phyloP scores from a whole-genome alignment of 1,140 invertebrate genomes.

The Ganaspis sp. region DNA sequence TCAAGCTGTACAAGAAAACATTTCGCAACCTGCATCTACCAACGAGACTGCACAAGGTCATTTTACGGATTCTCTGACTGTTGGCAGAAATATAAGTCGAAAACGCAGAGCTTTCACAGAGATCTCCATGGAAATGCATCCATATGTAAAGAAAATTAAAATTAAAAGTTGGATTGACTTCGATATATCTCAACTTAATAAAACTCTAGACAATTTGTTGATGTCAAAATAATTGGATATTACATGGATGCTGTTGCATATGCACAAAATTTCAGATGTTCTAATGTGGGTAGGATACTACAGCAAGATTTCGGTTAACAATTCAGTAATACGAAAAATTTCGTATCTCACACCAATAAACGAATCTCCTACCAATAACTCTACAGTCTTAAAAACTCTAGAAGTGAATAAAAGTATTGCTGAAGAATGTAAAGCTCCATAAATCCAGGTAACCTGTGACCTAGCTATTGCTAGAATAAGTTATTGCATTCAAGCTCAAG shows the following conservation, averaged over 20 bases:
- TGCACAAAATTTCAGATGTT: neutral
- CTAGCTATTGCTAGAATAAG: too few species aligned
- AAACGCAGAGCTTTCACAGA: neutral
- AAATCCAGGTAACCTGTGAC: too few species aligned
- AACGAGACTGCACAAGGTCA: neutral
- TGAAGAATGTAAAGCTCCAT: too few species aligned
- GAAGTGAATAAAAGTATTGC: too few species aligned
- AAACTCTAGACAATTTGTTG: constrained; percentile 17
- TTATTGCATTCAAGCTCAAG: too few species aligned
- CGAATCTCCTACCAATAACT: too few species aligned
- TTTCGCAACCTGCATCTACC: neutral
- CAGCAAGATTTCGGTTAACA: neutral
- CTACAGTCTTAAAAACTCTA: too few species aligned
- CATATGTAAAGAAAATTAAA: constrained; percentile 32
- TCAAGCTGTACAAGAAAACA: neutral
- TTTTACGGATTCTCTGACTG: neutral
- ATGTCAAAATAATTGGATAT: neutral
- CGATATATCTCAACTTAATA: constrained; percentile 15
- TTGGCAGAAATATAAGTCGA: neutral
- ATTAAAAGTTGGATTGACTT: neutral
- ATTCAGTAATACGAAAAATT: neutral
- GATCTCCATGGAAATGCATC: neutral
- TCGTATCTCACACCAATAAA: too few species aligned
- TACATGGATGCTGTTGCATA: constrained; percentile 31
- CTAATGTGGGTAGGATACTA: constrained; percentile 31